Base-by-base conservation (phyloP, 2,797 vertebrate genomes). In the Thamnophis elegans region DNA sequence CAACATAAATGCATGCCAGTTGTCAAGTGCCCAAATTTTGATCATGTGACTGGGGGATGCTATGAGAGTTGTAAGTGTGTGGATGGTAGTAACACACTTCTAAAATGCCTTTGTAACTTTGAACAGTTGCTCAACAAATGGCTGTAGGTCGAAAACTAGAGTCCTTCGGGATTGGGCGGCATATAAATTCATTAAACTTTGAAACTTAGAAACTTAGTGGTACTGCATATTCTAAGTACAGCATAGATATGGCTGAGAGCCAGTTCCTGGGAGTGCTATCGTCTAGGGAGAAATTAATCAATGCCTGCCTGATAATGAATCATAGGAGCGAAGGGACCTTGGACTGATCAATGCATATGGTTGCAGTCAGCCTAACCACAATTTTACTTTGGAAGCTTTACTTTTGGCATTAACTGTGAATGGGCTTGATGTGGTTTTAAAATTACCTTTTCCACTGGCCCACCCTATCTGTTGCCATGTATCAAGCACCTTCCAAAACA, bases 371-470 rank as follows among this genome's bases (percentile, higher is more conserved):
- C 20, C 22, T 89, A 6, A 56, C 10, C 42, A 5, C 47, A 53
- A 18, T 25, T 14, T 47, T 85, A 16, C 28, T 54, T 56, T 82
- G 42, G 56, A 89, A 51, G 60, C 59, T 65, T 92, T 89, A 28
- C 51, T 92, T 89, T 59, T n/a, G 42, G 25, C 53, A 86, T 92
- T 90, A 86, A 68, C 53, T 68, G 51, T n/a, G n/a, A 59, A 85
- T 68, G 32, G 9, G 7, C 59, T 51, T 89, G 3, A 60, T 62
- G 36, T 82, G 36, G 3, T 82, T 82, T 42, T 47, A 82, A 47
- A 82, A 82, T 82, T 82, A 47, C 22, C 36, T 88, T 53, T n/a
- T 60, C 58, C 14, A 22, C 47, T 12, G 3, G 13, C 47, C 36
- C 59, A 6, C n/a, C 26, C 9, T 2, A 36, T 20, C n/a, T 7